Evolutionary conservation across 2,888 invertebrate genomes (phyloP), one percentile per base, ranked within the genome.

Genomic region (Mythimna impura): DNA sequence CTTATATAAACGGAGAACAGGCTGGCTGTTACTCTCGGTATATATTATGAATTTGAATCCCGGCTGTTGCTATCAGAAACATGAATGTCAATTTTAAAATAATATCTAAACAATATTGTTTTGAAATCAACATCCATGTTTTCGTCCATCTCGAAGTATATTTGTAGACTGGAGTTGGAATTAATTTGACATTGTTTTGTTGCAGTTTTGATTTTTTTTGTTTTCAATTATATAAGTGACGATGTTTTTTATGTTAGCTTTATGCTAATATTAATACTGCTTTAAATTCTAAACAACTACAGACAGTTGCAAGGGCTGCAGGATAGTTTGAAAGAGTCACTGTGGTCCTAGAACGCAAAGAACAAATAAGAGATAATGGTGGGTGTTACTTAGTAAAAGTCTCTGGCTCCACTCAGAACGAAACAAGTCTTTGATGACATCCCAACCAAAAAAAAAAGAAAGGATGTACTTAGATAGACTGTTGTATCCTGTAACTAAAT

Each of bases 41-140:
- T 30, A 30, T 30, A 65, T 22, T 47, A 65, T 6, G 25, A 63
- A 34, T 58, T 58, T 14, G 30, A 10, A 60, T 34, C 61, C 62
- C 25, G 30, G 17, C 68, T 69, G 55, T 36, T 65, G 34, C 58
- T 22, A 22, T 43, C 17, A 2, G 20, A 74, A 74, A 66, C 36
- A 57, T 25, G 30, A n/a, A n/a, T n/a, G 17, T 12, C 12, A 8
- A 58, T 64, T 10, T 30, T 25, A 34, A 67, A 65, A 74, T 40
- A 20, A 62, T 47, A 17, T 22, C 14, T 43, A 43, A 43, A 14
- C 5, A 14, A 43, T 14, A 14, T 43, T 43, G 12, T 43, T 43
- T 43, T 12, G 43, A 43, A 43, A 43, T 43, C 14, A 12, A 14
- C 14, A 43, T 43, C 10, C 10, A 43, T 43, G 43, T 43, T 14